Conservation (phyloP, 2,797 vertebrate species). For the Florisuga fusca region DNA sequence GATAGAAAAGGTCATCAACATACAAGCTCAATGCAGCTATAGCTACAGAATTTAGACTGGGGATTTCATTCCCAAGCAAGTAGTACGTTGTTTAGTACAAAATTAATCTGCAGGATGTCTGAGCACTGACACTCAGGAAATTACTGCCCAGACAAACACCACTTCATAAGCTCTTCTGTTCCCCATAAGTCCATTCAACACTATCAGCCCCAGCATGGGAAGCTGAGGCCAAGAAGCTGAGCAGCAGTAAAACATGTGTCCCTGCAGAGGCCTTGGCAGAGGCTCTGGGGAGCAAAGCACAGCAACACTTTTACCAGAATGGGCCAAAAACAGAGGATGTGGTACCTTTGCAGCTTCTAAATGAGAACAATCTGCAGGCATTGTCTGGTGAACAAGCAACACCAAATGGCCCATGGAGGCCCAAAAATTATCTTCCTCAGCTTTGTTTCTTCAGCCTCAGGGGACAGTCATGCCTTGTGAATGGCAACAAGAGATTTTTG, state of each 20-base stretch:
- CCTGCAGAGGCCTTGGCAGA: background rate
- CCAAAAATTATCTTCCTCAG: background rate
- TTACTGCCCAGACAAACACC: background rate
- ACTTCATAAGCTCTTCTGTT: background rate
- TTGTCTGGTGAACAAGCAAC: background rate
- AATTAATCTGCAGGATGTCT: background rate
- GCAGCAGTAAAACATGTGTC: background rate
- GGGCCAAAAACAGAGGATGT: background rate
- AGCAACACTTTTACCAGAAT: background rate
- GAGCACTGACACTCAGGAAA: background rate
- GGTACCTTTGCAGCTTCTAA: background rate
- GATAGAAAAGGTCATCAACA: background rate
- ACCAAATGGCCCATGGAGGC: fast-evolving
- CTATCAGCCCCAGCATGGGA: background rate
- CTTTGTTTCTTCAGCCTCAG: background rate
- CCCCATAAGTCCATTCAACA: background rate
- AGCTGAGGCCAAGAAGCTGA: background rate
- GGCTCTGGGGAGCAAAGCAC: fast-evolving
- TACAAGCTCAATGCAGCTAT: background rate
- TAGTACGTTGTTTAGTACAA: background rate
- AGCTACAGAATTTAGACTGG: fast-evolving
- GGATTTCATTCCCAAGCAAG: background rate
- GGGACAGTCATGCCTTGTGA: background rate
- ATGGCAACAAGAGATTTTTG: background rate
- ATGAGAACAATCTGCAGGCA: background rate